Percentiles rank a stretch among this genome's conserved stretches.
phyloP scores from a whole-genome alignment of 2,888 invertebrate genomes.

The Apamea crenata region DNA sequence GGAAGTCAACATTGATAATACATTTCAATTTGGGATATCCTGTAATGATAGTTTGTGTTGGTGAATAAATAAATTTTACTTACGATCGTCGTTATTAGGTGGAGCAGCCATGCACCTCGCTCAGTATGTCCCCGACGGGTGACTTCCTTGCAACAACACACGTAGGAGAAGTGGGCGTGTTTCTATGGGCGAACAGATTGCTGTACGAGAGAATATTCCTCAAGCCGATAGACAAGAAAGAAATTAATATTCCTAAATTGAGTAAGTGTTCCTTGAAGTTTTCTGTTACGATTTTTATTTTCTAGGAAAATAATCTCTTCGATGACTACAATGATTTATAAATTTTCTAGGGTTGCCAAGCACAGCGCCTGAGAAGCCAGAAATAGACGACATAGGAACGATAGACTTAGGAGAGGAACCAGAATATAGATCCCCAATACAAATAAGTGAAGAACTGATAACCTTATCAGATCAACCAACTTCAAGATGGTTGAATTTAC shows the following conservation, averaged over 20 bases:
- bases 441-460: conserved; percentile 94
- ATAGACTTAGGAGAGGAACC: conserved; percentile 87
- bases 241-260: conserved; percentile 81
- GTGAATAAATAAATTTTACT: background rate
- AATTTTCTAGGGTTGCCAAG: conserved; percentile 81
- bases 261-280: conserved; percentile 75
- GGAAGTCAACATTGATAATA: background rate
- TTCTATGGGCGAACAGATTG: conserved; percentile 97
- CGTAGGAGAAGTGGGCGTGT: conserved; percentile 96
- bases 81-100: conserved; percentile 84
- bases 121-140: conserved; percentile 97
- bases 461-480: conserved; percentile 96
- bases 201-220: conserved; percentile 95
- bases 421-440: conserved; percentile 93
- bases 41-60: background rate
- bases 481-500: conserved; percentile 97
- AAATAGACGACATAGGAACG: conserved; percentile 83
- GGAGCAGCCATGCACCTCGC: conserved; percentile 95
- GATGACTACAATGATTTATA: conserved; percentile 4
- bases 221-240: conserved; percentile 91
- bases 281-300: background rate
- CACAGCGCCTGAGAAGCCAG: conserved; percentile 86
- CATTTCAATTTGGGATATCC: background rate
- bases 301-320: conserved; percentile 67
- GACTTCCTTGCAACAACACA: conserved; percentile 97